These are phyloP conservation scores for Flexamia atlantica DNA, from an alignment of 2,888 invertebrate species.

Conservation along the genomic window DNA sequence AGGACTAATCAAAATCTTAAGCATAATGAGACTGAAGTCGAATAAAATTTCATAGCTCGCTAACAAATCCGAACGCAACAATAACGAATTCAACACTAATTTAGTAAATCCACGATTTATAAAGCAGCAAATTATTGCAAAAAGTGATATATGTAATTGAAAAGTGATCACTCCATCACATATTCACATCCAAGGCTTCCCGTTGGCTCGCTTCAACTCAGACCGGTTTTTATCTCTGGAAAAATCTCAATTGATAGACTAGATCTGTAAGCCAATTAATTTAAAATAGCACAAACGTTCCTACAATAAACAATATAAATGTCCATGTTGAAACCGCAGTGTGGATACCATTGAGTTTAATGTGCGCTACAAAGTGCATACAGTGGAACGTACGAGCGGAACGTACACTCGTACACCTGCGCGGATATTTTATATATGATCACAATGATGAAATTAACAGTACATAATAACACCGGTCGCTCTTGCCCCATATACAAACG, in stretches of 20 bases:
- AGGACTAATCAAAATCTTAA: too few species aligned
- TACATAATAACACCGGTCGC: conserved; percentile 56
- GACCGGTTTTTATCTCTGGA: conserved; percentile 15
- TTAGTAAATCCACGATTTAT: too few species aligned
- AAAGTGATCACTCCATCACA: too few species aligned
- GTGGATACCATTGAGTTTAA: conserved; percentile 37
- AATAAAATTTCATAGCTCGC: too few species aligned
- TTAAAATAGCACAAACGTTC: conserved; percentile 26
- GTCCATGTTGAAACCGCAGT: conserved; percentile 28
- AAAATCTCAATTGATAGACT: conserved; percentile 40
- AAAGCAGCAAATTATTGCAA: too few species aligned
- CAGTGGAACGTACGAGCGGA: background rate
- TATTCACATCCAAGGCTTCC: too few species aligned
- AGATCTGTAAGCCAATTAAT: conserved; percentile 9
- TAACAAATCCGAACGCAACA: too few species aligned
- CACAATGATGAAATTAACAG: conserved; percentile 54
- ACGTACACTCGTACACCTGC: conserved; percentile 26
- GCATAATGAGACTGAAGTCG: too few species aligned
- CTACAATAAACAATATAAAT: conserved; percentile 35
- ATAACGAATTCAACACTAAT: too few species aligned
- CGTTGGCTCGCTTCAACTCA: background rate
- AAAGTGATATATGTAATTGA: too few species aligned
- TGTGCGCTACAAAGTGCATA: conserved; percentile 19
- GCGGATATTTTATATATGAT: conserved; percentile 38
- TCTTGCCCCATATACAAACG: conserved; percentile 44